Evolutionary conservation across 2,797 vertebrate genomes (phyloP), one percentile per base, ranked within the genome.

Genomic region (Graptemys geographica): DNA sequence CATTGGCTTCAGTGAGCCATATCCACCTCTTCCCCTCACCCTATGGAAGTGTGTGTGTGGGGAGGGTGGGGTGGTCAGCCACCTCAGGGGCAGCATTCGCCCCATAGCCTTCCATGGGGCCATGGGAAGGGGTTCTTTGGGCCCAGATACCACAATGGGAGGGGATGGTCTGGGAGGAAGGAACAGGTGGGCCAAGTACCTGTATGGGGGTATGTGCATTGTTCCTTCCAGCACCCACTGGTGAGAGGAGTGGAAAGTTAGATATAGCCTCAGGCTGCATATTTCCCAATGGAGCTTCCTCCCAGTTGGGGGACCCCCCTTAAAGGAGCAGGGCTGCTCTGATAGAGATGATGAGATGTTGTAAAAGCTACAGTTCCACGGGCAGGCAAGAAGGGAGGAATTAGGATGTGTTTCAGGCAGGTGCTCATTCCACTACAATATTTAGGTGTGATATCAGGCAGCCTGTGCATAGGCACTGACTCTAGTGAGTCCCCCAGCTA

Each of bases 321-420:
- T 69, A 69, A 69, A 37, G 65, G 33, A 57, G 65, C 33, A n/a
- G 31, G 18, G 9, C 33, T 69, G 31, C 18, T 19, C 62, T 33
- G 62, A 57, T 12, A 28, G 27, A 57, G 65, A 37, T 18, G 31
- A 69, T 21, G 18, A 21, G n/a, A 37, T 53, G 8, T 5, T 27
- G 57, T 28, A 13, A 37, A 6, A 3, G 8, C 0, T 18, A 21
- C n/a, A n/a, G n/a, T 69, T 69, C 33, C 16, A 44, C 1, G 11
- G 56, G 27, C 10, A 6, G 27, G 56, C 5, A 44, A 90, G 81
- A 84, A 86, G 51, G 16, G 56, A 90, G 47, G 41, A 92, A 44
- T 52, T 55, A 57, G 91, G 51, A 28, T 0, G 12, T 2, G 69
- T 47, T 44, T 59, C 31, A 93, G 65, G 0, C 28, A 55, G 55